Percentiles rank a stretch among this genome's conserved stretches.
Conservation (phyloP, 2,797 vertebrate genomes). For the Chromis chromis region DNA sequence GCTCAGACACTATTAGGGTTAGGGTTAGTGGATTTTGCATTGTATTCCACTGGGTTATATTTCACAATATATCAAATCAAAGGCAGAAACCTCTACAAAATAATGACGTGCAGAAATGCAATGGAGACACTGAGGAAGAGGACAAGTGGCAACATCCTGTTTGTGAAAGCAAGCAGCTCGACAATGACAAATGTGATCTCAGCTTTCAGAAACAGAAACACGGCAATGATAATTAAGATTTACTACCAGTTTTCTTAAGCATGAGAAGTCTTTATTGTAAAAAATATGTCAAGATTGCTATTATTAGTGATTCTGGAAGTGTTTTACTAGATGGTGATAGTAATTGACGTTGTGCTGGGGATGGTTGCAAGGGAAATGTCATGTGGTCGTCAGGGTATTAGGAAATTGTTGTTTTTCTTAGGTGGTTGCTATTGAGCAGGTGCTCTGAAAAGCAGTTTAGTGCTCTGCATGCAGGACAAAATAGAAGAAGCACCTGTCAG, state of each 20-base stretch:
- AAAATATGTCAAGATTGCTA: background rate
- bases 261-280: background rate
- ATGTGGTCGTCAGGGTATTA: too few relatives aligned
- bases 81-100: background rate
- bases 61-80: background rate
- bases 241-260: background rate
- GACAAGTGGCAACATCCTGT: conserved; percentile 21
- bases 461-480: too few relatives aligned
- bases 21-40: background rate
- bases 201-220: too few relatives aligned
- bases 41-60: background rate
- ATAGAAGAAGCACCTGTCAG: too few relatives aligned
- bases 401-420: too few relatives aligned
- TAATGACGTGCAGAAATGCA: background rate
- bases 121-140: too few relatives aligned
- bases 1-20: too few relatives aligned
- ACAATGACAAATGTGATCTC: background rate
- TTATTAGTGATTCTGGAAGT: background rate
- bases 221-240: too few relatives aligned
- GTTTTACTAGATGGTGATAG: background rate
- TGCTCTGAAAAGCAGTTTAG: too few relatives aligned
- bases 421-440: too few relatives aligned
- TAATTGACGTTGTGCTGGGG: too few relatives aligned
- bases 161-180: conserved; percentile 3
- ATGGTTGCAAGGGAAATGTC: too few relatives aligned